phyloP scores from a whole-genome alignment of 1,140 invertebrate species.

The Drosophila orena region DNA sequence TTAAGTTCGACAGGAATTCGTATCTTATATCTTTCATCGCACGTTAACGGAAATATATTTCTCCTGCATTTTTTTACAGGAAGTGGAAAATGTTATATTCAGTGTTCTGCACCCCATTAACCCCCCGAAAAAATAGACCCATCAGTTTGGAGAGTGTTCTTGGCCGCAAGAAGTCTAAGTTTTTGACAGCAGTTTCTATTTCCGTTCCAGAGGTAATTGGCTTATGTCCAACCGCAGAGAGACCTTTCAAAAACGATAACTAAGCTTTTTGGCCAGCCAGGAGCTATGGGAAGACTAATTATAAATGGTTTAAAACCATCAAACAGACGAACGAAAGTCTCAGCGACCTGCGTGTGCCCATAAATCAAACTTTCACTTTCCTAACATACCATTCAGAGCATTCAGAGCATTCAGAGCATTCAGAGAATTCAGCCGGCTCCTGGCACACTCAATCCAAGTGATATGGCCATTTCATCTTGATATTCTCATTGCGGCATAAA shows the following conservation, averaged over 20 bases:
- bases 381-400: not conserved
- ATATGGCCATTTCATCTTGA: conserved; percentile 56
- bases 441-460: conserved; percentile 6
- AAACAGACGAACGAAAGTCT: conserved; percentile 33
- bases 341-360: conserved; percentile 42
- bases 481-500: conserved; percentile 32
- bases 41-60: not conserved
- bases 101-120: conserved; percentile 44
- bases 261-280: conserved; percentile 3
- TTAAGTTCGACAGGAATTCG: too few relatives aligned
- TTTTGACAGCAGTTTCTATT: conserved; percentile 50
- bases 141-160: conserved; percentile 1
- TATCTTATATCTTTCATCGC: too few relatives aligned
- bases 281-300: conserved; percentile 59
- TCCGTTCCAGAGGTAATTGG: conserved; percentile 78
- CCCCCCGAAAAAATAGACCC: conserved; percentile 17
- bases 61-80: not conserved
- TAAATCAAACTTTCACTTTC: conserved; percentile 80
- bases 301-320: conserved; percentile 59
- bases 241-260: conserved; percentile 48
- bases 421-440: not conserved
- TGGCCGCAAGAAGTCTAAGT: conserved; percentile 4
- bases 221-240: conserved; percentile 32
- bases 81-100: not conserved
- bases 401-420: not conserved